These are phyloP conservation scores for Harlomillsia oculata DNA, from an alignment of 1,140 invertebrate species.

Conservation along the genomic window DNA sequence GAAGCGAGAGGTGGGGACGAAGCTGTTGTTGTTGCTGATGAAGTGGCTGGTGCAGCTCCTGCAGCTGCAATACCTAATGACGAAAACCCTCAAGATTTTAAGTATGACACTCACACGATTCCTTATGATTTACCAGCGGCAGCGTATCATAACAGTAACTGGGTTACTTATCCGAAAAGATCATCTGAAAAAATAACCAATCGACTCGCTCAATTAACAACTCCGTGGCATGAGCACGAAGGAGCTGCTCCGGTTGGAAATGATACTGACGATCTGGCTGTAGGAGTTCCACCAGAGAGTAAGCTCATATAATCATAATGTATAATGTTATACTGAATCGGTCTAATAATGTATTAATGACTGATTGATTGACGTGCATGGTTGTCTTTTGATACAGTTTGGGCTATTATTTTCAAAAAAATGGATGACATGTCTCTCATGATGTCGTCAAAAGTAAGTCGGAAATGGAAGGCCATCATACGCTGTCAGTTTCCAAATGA, in stretches of 20 bases:
- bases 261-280: slow-evolving; percentile 44
- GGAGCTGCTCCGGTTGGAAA: too few relatives aligned
- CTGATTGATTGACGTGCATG: background rate
- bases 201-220: slow-evolving; percentile 43
- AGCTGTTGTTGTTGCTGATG: too few relatives aligned
- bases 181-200: slow-evolving; percentile 40
- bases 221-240: slow-evolving; percentile 41
- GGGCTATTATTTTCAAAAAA: slow-evolving; percentile 76
- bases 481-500: slow-evolving; percentile 60
- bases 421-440: slow-evolving; percentile 83
- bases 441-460: slow-evolving; percentile 73
- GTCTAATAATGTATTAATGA: background rate
- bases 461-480: slow-evolving; percentile 69
- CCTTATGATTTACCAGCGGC: slow-evolving; percentile 22
- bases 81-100: slow-evolving; percentile 5
- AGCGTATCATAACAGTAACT: background rate
- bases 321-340: background rate
- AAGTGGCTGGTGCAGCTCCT: too few relatives aligned
- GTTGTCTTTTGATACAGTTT: slow-evolving; percentile 50
- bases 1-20: too few relatives aligned
- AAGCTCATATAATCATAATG: too few relatives aligned
- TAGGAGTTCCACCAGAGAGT: slow-evolving; percentile 53
- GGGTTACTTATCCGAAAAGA: background rate
- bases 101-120: slow-evolving; percentile 35
- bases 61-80: background rate